phyloP scores from a whole-genome alignment of 2,888 invertebrate genomes.

The Nephrotoma flavescens region DNA sequence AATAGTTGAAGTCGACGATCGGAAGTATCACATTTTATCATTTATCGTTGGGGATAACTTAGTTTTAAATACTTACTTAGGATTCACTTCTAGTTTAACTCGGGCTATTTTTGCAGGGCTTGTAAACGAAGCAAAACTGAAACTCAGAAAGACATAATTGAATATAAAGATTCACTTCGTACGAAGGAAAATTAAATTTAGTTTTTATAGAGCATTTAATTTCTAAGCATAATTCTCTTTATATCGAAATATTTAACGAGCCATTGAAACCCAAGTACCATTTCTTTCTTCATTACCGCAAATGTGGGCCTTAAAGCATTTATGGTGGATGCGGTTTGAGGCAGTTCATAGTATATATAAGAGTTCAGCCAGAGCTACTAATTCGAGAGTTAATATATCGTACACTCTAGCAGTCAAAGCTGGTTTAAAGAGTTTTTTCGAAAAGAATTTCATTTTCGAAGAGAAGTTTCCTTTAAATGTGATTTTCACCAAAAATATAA shows the following conservation, averaged over 20 bases:
- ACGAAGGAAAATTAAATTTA: background rate
- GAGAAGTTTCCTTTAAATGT: slow-evolving; percentile 8
- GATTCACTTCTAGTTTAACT: background rate
- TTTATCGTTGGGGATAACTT: background rate
- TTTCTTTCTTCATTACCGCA: background rate
- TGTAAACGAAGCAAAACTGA: background rate
- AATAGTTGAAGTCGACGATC: background rate
- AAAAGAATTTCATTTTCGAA: background rate
- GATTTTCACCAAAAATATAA: background rate
- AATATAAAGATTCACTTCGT: background rate
- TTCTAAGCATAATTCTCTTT: background rate
- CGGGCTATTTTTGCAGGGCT: background rate
- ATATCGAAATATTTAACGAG: background rate
- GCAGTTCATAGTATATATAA: background rate
- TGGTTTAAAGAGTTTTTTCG: background rate
- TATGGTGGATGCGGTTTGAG: background rate
- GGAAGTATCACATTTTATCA: background rate
- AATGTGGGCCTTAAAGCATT: background rate
- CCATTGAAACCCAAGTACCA: background rate
- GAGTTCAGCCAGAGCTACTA: background rate
- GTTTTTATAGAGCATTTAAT: slow-evolving; percentile 4
- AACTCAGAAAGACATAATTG: background rate
- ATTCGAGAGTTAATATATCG: background rate
- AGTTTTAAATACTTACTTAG: background rate
- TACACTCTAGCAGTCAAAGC: background rate